Conservation (phyloP, 92 coral and sea anemone species). For the Micromussa lordhowensis region DNA sequence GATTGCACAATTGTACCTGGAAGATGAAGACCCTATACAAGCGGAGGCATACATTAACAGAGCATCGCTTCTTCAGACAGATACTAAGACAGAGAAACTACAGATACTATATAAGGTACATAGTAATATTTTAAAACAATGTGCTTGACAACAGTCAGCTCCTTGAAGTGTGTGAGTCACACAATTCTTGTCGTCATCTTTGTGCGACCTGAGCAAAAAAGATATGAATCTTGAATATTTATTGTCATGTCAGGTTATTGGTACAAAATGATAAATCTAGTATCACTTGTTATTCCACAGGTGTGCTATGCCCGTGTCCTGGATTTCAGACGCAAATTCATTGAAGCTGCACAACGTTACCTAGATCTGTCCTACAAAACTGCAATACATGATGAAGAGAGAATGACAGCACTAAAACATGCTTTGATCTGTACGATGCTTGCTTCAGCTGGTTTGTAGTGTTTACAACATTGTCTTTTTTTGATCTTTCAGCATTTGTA, state of each 20-base stretch:
- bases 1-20: slow-evolving; percentile 96
- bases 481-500: neutral
- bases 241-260: neutral
- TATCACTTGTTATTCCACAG: slow-evolving; percentile 41
- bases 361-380: slow-evolving; percentile 93
- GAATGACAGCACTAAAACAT: slow-evolving; percentile 96
- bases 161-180: neutral
- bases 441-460: slow-evolving; percentile 94
- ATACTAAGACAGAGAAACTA: slow-evolving; percentile 83
- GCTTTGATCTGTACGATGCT: slow-evolving; percentile 97
- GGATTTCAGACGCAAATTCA: slow-evolving; percentile 96
- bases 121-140: neutral
- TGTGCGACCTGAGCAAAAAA: neutral
- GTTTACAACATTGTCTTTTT: neutral
- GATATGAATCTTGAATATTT: too few species aligned
- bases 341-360: slow-evolving; percentile 99
- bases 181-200: neutral
- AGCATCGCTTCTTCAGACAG: slow-evolving; percentile 94
- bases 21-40: slow-evolving; percentile 95
- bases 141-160: neutral
- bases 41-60: slow-evolving; percentile 97
- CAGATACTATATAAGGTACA: slow-evolving; percentile 91
- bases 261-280: neutral
- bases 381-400: slow-evolving; percentile 90
- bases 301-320: slow-evolving; percentile 98